These are phyloP conservation scores for Alosa alosa DNA, from an alignment of 2,113 vertebrate genomes.

Conservation along the genomic window DNA sequence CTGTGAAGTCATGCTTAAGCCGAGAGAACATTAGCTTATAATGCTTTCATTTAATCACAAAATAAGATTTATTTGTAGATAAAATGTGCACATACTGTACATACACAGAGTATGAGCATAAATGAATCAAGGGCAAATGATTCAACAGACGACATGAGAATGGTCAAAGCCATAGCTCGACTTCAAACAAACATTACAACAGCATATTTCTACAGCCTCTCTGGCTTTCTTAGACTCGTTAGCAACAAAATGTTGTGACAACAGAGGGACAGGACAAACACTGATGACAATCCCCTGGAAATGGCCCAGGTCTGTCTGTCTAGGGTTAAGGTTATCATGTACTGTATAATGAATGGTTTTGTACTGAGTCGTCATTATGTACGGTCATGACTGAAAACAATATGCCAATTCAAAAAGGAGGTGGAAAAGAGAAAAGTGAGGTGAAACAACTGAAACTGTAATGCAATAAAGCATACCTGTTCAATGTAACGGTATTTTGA, in stretches of 20 bases:
- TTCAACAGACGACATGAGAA: background rate
- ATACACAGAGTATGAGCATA: background rate
- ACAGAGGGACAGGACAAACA: conserved; percentile 4
- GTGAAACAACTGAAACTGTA: no score
- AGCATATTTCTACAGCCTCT: conserved; percentile 1
- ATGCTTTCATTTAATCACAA: background rate
- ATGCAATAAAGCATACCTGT: background rate
- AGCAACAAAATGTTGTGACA: conserved; percentile 18
- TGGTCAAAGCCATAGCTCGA: background rate
- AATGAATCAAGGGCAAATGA: background rate
- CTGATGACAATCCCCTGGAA: background rate
- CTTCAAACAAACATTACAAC: conserved; percentile 4
- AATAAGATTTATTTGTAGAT: background rate
- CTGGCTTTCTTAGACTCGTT: background rate
- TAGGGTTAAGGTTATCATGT: conserved; percentile 14
- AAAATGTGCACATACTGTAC: background rate
- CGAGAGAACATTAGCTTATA: background rate
- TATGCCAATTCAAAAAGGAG: background rate
- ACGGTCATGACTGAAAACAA: background rate
- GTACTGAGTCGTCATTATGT: background rate
- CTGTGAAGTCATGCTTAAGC: background rate
- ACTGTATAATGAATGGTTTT: background rate
- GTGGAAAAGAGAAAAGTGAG: background rate
- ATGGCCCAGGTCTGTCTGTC: background rate
- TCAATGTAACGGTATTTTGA: background rate